A percentile compares a stretch with the other conserved stretches of the same genome.
Conservation (phyloP, 2,888 invertebrate species). For the Dryobotodes eremita region DNA sequence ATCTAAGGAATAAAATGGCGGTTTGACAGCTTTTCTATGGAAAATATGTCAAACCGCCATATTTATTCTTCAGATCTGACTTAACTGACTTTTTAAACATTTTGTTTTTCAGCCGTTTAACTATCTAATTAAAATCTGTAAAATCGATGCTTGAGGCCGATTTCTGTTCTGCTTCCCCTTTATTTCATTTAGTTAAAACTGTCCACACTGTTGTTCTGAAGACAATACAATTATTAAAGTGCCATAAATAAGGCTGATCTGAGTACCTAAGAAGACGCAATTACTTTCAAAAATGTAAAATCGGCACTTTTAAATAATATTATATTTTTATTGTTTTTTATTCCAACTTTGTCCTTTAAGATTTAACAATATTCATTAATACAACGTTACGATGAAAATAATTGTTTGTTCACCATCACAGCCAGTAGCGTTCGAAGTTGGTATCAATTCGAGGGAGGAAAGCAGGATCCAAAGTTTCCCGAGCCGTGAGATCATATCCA, state of each 20-base stretch:
- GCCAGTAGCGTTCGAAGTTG: constrained; percentile 35
- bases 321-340: background rate
- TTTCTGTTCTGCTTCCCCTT: background rate
- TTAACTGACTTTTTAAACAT: background rate
- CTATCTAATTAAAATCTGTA: background rate
- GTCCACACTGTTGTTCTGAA: background rate
- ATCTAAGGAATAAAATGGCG: background rate
- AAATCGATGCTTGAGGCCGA: too few relatives aligned
- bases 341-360: background rate
- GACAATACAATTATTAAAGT: background rate
- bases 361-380: background rate
- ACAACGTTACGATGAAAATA: constrained; percentile 13
- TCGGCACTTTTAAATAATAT: background rate
- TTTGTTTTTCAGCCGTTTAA: background rate
- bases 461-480: constrained; percentile 59
- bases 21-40: too few relatives aligned
- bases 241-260: background rate
- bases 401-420: constrained; percentile 11
- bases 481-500: constrained; percentile 68
- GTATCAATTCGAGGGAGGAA: constrained; percentile 42
- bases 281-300: background rate
- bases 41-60: background rate
- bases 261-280: too few relatives aligned
- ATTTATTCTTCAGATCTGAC: background rate
- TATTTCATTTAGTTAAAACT: background rate